Evolutionary conservation across 1,140 invertebrate species (phyloP).

Genomic region (Stegodyphus mimosarum): DNA sequence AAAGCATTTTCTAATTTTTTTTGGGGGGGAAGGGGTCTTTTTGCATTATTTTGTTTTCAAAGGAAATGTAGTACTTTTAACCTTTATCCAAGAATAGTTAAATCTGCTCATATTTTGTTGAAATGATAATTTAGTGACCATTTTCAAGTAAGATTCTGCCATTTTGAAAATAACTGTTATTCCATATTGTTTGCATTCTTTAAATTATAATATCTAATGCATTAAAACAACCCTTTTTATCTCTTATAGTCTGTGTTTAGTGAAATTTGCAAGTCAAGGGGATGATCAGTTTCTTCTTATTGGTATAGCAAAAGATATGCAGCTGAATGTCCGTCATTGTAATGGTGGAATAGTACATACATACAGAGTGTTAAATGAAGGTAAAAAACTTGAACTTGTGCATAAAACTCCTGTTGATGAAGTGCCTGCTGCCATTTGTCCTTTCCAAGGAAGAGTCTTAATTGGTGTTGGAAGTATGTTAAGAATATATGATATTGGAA

Average conservation of each 20-base stretch:
- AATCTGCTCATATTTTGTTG: too few relatives aligned
- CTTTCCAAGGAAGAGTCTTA: constrained; percentile 91
- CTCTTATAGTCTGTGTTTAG: constrained; percentile 75
- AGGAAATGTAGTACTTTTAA: too few relatives aligned
- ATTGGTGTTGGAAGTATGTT: constrained; percentile 93
- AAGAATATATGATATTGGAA: constrained; percentile 95
- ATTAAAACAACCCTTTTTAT: constrained; percentile 11
- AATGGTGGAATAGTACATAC: constrained; percentile 87
- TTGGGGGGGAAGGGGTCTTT: too few relatives aligned
- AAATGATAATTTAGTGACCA: too few relatives aligned
- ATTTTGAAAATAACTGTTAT: background rate
- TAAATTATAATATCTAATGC: background rate
- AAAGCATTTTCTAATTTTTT: too few relatives aligned
- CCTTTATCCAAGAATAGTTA: too few relatives aligned
- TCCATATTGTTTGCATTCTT: constrained; percentile 17
- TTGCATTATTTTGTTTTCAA: too few relatives aligned
- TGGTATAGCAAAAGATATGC: constrained; percentile 90
- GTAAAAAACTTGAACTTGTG: constrained; percentile 86
- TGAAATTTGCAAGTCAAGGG: constrained; percentile 78
- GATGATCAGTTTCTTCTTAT: constrained; percentile 83
- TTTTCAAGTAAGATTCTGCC: too few relatives aligned
- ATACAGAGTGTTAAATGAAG: constrained; percentile 80
- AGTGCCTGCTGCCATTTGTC: constrained; percentile 86
- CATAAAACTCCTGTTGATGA: constrained; percentile 97
- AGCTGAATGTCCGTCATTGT: constrained; percentile 75